Base-by-base conservation (phyloP, 2,888 invertebrate species). In the Epirrhoe alternata region DNA sequence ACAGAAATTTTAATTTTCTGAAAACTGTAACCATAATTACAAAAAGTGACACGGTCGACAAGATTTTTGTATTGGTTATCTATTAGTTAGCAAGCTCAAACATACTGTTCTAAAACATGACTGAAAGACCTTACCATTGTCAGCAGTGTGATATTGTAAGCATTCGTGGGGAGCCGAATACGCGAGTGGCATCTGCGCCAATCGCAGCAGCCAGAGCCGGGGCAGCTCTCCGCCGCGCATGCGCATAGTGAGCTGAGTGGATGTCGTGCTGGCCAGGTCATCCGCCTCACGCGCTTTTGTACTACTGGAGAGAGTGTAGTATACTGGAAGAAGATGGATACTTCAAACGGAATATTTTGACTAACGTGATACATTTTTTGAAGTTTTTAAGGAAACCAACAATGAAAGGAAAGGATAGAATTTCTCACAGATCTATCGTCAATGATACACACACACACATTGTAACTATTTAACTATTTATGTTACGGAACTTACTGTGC, bases 141-240 rank as follows among this genome's bases (percentile, higher is more conserved):
- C 79, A 7, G 94, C 94, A 0, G 95, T 95, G 77, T 94, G 95
- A 79, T 97, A 97, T 85, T 97, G 97, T 50, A 97, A 86, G 78
- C 97, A 97, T 14, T 96, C 95, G 24, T 95, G 95, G 0, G 97
- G 97, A 0, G 97, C 97, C 1, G 97, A 92, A 77, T 96, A 94
- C 17, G 95, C 96, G 52, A 97, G 96, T 0, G 96, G 96, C 85
- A 97, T 94, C 87, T 97, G 97, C 0, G 95, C 94, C 0, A 97
- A 93, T 58, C 96, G 93, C 80, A 97, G 94, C 86, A 97, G 96
- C 97, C 97, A 97, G 68, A 97, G 90, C 0, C 97, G 94, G 0
- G 95, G 94, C 76, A 95, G 93, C 70, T 96, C 94, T 0, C 94
- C 94, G 0, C 86, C 87, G 3, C 86, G 81, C 83, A 86, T 80